Percentiles rank a stretch among this genome's conserved stretches.
phyloP scores from a whole-genome alignment of 2,797 vertebrate species.

The Myotis planiceps region DNA sequence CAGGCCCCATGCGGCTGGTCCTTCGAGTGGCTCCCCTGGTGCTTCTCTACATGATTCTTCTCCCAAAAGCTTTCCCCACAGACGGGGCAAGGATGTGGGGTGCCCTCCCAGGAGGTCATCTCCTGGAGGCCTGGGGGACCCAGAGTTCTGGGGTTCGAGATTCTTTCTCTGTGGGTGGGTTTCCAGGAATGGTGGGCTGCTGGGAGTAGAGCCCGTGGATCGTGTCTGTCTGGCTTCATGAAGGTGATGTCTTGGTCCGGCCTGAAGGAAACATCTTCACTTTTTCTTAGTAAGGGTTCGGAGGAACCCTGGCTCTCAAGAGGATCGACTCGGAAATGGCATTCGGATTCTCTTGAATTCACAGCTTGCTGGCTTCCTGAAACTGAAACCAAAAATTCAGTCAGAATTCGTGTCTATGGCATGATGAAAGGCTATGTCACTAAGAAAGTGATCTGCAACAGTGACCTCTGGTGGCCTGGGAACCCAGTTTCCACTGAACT shows the following conservation, averaged over 20 bases:
- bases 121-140: neutral
- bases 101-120: neutral
- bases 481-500: neutral
- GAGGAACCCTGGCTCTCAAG: neutral
- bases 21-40: neutral
- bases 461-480: neutral
- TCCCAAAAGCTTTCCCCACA: neutral
- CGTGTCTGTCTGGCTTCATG: fast-evolving
- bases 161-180: neutral
- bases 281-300: neutral
- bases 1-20: neutral
- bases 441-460: neutral
- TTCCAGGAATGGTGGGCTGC: neutral
- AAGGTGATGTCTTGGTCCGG: neutral
- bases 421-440: neutral
- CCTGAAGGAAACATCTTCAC: neutral
- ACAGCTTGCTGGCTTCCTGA: conserved; percentile 41
- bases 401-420: neutral
- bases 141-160: neutral
- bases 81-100: neutral
- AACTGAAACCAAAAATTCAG: conserved; percentile 1
- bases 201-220: fast-evolving
- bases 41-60: neutral
- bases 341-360: neutral
- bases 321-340: neutral